These are phyloP conservation scores for Leucoraja ocellata DNA, from an alignment of 2,797 vertebrate species.

Conservation along the genomic window DNA sequence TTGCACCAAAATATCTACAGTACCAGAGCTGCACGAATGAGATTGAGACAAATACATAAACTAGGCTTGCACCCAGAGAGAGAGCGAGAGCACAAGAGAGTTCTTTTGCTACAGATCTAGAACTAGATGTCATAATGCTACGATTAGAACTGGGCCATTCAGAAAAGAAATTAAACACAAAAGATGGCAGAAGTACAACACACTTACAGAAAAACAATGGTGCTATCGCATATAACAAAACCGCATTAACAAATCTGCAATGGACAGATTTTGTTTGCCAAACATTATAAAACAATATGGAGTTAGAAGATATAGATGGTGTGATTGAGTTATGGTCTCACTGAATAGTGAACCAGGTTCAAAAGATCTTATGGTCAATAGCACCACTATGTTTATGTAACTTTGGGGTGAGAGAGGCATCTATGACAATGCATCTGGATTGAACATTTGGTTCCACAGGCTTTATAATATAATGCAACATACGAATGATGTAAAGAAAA, in stretches of 20 bases:
- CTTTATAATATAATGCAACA: neutral
- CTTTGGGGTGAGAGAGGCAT: neutral
- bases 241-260: neutral
- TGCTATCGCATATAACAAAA: neutral
- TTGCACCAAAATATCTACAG: neutral
- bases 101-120: neutral
- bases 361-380: neutral
- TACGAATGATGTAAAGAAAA: neutral
- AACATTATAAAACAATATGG: neutral
- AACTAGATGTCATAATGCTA: neutral
- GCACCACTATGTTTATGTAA: neutral
- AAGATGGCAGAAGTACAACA: neutral
- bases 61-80: neutral
- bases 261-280: neutral
- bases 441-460: neutral
- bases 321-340: neutral
- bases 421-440: neutral
- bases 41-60: neutral
- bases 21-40: neutral
- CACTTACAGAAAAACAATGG: too few relatives aligned
- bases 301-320: neutral
- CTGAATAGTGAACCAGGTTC: neutral
- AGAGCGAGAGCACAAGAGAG: too few relatives aligned
- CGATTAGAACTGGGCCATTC: neutral
- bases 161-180: neutral